Evolutionary conservation across 2,888 invertebrate species (phyloP).

Genomic region (Ypsolopha sequella): DNA sequence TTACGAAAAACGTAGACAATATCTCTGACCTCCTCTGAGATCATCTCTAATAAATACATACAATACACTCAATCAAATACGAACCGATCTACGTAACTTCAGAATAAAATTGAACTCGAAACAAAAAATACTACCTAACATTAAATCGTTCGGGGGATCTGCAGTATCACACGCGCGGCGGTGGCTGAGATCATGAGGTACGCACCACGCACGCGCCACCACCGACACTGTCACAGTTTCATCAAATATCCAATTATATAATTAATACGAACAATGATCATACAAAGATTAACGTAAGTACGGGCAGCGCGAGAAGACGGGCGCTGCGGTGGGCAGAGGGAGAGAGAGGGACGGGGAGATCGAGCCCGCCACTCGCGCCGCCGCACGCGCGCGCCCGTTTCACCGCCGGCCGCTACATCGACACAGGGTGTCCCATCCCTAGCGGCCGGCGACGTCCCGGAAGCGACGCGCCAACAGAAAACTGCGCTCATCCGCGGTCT

Average conservation of each 20-base stretch:
- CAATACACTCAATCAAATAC: conserved; percentile 53
- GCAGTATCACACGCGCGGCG: conserved; percentile 58
- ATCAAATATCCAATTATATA: conserved; percentile 33
- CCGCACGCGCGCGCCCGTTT: conserved; percentile 12
- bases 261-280: conserved; percentile 46
- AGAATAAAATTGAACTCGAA: conserved; percentile 66
- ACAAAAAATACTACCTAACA: conserved; percentile 63
- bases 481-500: conserved; percentile 38
- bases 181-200: conserved; percentile 54
- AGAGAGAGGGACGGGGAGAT: conserved; percentile 24
- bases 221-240: conserved; percentile 28
- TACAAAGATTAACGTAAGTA: conserved; percentile 43
- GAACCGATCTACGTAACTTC: conserved; percentile 55
- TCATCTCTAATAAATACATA: conserved; percentile 64
- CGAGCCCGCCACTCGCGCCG: conserved; percentile 21
- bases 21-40: conserved; percentile 41
- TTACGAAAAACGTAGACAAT: conserved; percentile 61
- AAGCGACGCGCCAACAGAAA: conserved; percentile 19
- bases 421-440: conserved; percentile 9
- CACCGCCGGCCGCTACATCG: conserved; percentile 14
- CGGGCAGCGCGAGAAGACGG: conserved; percentile 39
- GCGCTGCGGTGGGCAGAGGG: conserved; percentile 40
- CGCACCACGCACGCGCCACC: conserved; percentile 35
- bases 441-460: conserved; percentile 2
- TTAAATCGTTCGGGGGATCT: conserved; percentile 58